Base-by-base conservation (phyloP, 92 coral and sea anemone species). In the Siderastrea radians region DNA sequence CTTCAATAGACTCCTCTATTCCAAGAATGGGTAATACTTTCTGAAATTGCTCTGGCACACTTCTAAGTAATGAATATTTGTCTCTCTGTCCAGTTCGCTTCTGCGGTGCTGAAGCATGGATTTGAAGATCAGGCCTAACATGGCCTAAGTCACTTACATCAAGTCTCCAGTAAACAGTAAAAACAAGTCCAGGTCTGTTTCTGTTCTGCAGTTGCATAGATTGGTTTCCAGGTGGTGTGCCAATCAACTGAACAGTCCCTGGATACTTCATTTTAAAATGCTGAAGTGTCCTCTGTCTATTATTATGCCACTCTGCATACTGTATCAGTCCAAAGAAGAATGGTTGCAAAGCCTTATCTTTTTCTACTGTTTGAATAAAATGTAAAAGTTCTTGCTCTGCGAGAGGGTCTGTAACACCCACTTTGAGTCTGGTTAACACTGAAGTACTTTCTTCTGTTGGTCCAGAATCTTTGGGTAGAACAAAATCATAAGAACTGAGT, bases 1-100 rank as follows among this genome's bases (percentile, higher is more conserved):
- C 68, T 72, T 98, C 99, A 75, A 98, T 88, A 67, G 99, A 86
- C 66, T 98, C 87, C 60, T 98, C 99, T 80, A 98, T 93, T 43
- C 99, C 99, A 88, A 94, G 59, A 59, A 77, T 43, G 60, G 93
- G 93, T 59, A 98, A 77, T 74, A 95, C 91, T 45, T 89, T 91
- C 62, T 94, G 81, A 88, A 98, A 98, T 74, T 95, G 82, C 57
- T 79, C 77, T n/a, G 96, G 96, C 51, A 95, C 87, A 50, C 84
- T 92, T 68, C 82, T 76, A 0, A 92, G 64, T n/a, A 93, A 68
- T 46, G 80, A 55, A 59, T 67, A 55, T 49, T 74, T 84, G 44
- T 71, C 91, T 62, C 53, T 82, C 50, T 77, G 52, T 47, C 57
- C 71, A 45, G 67, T 58, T 6, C 50, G 68, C 57, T 82, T 85